Evolutionary conservation across 1,140 invertebrate species (phyloP).

Genomic region (Muscidifurax raptorellus): DNA sequence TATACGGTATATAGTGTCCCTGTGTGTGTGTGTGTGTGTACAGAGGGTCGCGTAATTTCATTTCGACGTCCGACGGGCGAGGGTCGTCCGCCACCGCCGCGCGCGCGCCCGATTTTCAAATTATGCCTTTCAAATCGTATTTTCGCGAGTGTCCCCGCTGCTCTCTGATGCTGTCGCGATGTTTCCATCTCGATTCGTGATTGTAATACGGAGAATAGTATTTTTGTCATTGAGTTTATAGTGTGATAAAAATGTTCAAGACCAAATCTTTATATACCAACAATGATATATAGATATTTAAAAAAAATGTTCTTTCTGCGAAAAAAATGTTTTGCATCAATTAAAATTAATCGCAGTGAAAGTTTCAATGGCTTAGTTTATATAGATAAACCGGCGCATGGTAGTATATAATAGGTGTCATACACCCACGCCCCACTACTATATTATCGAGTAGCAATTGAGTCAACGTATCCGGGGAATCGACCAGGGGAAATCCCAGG

Average conservation of each 20-base stretch:
- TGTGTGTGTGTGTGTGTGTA: neutral
- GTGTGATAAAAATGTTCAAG: no score
- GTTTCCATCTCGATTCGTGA: neutral
- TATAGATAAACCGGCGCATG: no score
- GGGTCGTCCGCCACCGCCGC: constrained; percentile 70
- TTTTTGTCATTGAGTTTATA: neutral
- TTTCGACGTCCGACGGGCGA: constrained; percentile 74
- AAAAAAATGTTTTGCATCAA: no score
- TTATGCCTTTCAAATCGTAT: constrained; percentile 74
- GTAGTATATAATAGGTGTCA: no score
- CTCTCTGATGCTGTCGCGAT: neutral
- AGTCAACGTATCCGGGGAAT: constrained; percentile 1
- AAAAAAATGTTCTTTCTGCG: no score
- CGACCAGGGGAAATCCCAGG: constrained; percentile 12
- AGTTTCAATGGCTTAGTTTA: no score
- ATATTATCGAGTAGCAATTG: neutral
- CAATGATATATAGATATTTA: no score
- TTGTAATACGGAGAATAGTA: neutral
- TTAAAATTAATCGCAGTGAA: no score
- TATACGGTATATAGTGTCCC: neutral
- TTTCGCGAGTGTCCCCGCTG: constrained; percentile 58
- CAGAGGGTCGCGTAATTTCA: constrained; percentile 75
- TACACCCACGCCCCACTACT: no score
- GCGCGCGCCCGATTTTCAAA: constrained; percentile 72
- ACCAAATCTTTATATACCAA: no score